Evolutionary conservation across 64 coral and sea anemone species (phyloP).

Genomic region (Montipora foliosa): DNA sequence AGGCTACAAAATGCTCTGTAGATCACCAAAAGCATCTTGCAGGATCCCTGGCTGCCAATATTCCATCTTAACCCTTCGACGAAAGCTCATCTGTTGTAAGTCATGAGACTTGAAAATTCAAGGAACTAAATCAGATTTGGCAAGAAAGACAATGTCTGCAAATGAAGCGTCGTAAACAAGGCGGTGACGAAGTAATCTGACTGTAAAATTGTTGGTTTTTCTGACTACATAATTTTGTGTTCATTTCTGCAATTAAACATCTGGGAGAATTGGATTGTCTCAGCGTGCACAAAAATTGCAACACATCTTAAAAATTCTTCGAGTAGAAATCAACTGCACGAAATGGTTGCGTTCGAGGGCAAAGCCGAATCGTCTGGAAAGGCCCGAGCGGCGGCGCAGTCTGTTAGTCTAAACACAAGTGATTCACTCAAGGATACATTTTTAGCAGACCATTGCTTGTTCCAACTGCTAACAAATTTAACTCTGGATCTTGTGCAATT

Average conservation of each 20-base stretch:
- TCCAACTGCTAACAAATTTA: constrained; percentile 91
- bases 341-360: background rate
- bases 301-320: background rate
- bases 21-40: background rate
- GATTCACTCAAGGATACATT: constrained; percentile 91
- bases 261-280: background rate
- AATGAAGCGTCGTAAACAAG: background rate
- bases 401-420: background rate
- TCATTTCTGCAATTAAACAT: background rate
- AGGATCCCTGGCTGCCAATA: background rate
- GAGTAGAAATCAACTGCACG: background rate
- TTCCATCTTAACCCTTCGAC: background rate
- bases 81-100: background rate
- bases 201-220: background rate
- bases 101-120: background rate
- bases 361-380: constrained; percentile 51
- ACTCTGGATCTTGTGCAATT: constrained; percentile 91
- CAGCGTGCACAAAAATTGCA: background rate
- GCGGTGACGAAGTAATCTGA: background rate
- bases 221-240: background rate
- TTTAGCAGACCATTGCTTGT: constrained; percentile 90
- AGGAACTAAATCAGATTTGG: background rate
- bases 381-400: background rate
- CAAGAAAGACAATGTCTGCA: background rate
- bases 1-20: background rate